Base-by-base conservation (phyloP, 2,113 vertebrate species). In the Tetrax tetrax region DNA sequence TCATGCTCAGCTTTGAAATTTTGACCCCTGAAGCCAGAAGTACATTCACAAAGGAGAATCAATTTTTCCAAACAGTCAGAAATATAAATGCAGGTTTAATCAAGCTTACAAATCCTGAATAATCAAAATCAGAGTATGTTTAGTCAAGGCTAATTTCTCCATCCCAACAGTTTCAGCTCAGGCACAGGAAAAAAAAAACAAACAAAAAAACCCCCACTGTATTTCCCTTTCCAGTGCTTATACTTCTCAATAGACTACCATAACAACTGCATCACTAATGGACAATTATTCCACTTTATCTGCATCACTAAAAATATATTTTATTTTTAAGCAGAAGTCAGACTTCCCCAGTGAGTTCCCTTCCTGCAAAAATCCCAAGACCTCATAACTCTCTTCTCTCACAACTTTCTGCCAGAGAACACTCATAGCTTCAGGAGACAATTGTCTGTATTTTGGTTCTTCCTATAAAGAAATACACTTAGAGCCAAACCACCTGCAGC, bases 21-120 rank as follows among this genome's bases (percentile, higher is more conserved):
- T 54, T 70, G 94, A 95, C 71, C 79, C 71, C 86, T 83, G 63
- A 95, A 95, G 92, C 64, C 76, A 95, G 59, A 85, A 92, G 13
- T 57, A 88, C 14, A 77, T 83, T 83, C 76, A 86, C 14, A 14
- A 79, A 83, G 56, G 37, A 35, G 21, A 89, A 90, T 13, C 21
- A 78, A 61, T 59, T 92, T 90, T 89, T 61, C 63, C 56, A 53
- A 78, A 68, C 41, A 68, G 47, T 47, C 41, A 90, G 54, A 86
- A 95, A 93, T 37, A 90, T n/a, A 86, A 88, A 74, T 8, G 13
- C 74, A 88, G 71, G 75, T 83, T 87, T 51, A 90, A 89, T 84
- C 90, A 85, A 76, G 75, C 41, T 86, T 65, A 65, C 31, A 79
- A 96, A 77, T 66, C 37, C 50, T 37, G 38, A 81, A 80, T 53